Conservation (phyloP, 2,113 vertebrate genomes). For the Mesembrinibis cayennensis region DNA sequence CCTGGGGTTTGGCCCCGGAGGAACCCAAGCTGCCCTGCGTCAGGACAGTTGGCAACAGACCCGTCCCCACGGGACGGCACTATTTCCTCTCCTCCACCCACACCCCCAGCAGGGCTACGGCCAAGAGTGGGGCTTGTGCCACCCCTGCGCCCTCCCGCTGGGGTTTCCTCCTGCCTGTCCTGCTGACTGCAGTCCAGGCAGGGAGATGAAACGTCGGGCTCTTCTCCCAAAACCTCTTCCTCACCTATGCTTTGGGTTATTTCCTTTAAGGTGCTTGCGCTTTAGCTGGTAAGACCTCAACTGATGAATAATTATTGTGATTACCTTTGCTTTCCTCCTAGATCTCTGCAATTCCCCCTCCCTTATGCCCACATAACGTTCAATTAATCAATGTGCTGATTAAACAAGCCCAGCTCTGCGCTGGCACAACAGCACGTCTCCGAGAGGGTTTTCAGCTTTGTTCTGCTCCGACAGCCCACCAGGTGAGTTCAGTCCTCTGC, state of each 20-base stretch:
- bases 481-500: background rate
- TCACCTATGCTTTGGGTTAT: background rate
- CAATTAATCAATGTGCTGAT: background rate
- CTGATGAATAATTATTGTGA: background rate
- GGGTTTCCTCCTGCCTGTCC: background rate
- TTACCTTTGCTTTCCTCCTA: background rate
- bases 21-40: background rate
- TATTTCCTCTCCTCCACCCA: background rate
- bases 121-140: background rate
- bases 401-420: background rate
- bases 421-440: background rate
- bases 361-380: background rate
- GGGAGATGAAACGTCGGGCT: accelerated
- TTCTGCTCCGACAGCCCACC: background rate
- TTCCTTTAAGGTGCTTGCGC: background rate
- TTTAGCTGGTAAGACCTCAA: background rate
- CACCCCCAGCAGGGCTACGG: too few species aligned
- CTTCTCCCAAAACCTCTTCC: background rate
- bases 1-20: background rate
- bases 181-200: background rate
- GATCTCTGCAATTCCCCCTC: background rate
- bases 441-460: background rate
- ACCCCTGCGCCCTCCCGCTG: background rate
- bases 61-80: accelerated
- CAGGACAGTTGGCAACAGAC: background rate